Conservation (phyloP, 2,797 vertebrate species). For the Sebastes taczanowskii region DNA sequence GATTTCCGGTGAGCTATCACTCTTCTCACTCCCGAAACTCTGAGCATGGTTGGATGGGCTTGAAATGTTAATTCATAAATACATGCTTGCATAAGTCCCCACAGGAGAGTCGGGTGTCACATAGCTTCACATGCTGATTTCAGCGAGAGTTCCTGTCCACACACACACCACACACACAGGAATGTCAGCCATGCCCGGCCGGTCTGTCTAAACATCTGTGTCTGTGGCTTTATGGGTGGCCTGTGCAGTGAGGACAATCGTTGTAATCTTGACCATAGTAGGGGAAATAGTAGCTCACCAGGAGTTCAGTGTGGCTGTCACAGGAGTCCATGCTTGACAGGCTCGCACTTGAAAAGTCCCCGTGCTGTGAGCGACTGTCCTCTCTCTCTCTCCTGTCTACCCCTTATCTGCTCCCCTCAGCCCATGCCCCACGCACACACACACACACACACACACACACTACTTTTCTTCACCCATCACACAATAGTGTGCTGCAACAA, state of each 20-base stretch:
- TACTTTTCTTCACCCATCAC: constrained; percentile 56
- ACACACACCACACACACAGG: neutral
- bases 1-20: neutral
- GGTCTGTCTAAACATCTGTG: constrained; percentile 47
- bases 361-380: constrained; percentile 73
- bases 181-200: constrained; percentile 7
- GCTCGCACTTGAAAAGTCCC: constrained; percentile 79
- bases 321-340: constrained; percentile 77
- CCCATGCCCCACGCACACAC: constrained; percentile 39
- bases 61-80: constrained; percentile 44
- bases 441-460: constrained; percentile 26
- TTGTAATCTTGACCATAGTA: constrained; percentile 75
- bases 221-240: constrained; percentile 45
- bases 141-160: constrained; percentile 16
- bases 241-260: constrained; percentile 69
- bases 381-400: constrained; percentile 60
- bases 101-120: constrained; percentile 48
- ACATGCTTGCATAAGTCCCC: constrained; percentile 43
- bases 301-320: constrained; percentile 78
- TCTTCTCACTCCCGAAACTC: constrained; percentile 10
- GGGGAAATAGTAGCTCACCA: constrained; percentile 75
- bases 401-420: constrained; percentile 69
- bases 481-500: constrained; percentile 65
- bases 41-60: constrained; percentile 7
- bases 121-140: constrained; percentile 38